Evolutionary conservation across 2,888 invertebrate genomes (phyloP).

Genomic region (Phaedon cochleariae): DNA sequence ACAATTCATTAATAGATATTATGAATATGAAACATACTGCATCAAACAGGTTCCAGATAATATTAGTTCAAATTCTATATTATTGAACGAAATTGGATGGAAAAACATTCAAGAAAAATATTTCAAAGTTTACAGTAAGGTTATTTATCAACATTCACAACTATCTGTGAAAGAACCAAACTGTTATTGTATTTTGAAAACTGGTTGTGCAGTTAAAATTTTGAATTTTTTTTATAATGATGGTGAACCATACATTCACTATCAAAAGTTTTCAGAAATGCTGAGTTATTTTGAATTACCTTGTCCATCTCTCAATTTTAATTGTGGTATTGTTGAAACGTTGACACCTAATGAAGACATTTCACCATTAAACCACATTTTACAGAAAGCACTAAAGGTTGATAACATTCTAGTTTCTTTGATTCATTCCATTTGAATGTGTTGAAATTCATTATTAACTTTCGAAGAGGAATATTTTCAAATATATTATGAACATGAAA

Average conservation of each 20-base stretch:
- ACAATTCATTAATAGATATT: not conserved
- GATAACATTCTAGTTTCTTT: conserved; percentile 6
- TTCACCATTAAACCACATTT: conserved; percentile 8
- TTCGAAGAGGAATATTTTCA: too few species aligned
- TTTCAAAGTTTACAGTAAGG: not conserved
- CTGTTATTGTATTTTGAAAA: not conserved
- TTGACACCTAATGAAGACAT: conserved; percentile 3
- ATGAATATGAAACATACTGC: not conserved
- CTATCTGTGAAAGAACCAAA: conserved; percentile 1
- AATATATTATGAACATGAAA: too few species aligned
- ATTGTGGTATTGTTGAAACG: conserved; percentile 6
- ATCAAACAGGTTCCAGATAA: not conserved
- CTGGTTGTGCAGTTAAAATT: not conserved
- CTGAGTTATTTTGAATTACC: conserved; percentile 3
- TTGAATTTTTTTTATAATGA: not conserved
- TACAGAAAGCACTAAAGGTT: not conserved
- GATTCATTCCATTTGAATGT: not conserved
- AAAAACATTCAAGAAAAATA: not conserved
- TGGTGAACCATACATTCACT: not conserved
- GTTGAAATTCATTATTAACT: not conserved
- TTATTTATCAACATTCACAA: not conserved
- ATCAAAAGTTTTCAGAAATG: not conserved
- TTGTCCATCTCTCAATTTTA: conserved; percentile 4
- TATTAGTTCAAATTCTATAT: not conserved
- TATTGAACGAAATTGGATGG: not conserved